Evolutionary conservation across 1,140 invertebrate genomes (phyloP).

Genomic region (Diorhabda elongata): DNA sequence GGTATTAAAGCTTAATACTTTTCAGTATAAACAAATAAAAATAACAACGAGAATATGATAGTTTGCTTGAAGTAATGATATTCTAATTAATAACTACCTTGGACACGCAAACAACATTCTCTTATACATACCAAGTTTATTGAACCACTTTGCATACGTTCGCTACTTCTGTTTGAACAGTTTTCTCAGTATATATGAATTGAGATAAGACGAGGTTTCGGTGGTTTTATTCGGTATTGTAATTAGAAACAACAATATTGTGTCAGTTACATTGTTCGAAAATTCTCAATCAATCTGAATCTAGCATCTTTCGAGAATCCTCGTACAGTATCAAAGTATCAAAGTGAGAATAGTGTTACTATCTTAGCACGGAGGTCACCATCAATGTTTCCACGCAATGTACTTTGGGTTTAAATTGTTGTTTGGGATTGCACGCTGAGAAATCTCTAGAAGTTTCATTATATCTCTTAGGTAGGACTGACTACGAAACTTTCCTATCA

Average conservation of each 20-base stretch:
- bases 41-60: too few species aligned
- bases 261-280: background rate
- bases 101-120: too few species aligned
- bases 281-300: background rate
- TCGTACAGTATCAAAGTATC: slow-evolving; percentile 5
- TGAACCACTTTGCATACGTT: too few species aligned
- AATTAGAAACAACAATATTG: slow-evolving; percentile 1
- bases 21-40: too few species aligned
- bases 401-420: slow-evolving; percentile 32
- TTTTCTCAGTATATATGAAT: too few species aligned
- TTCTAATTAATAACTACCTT: too few species aligned
- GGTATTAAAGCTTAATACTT: too few species aligned
- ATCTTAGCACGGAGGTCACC: slow-evolving; percentile 32
- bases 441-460: slow-evolving; percentile 34
- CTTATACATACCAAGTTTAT: too few species aligned
- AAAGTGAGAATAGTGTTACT: slow-evolving; percentile 22
- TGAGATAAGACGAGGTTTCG: background rate
- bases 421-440: slow-evolving; percentile 30
- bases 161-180: too few species aligned
- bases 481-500: slow-evolving; percentile 33
- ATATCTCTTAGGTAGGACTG: slow-evolving; percentile 35
- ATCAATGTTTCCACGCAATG: slow-evolving; percentile 35
- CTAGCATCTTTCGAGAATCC: slow-evolving; percentile 8
- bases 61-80: too few species aligned
- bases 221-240: background rate